Base-by-base conservation (phyloP, 2,888 invertebrate species). In the Meghimatium bilineatum region DNA sequence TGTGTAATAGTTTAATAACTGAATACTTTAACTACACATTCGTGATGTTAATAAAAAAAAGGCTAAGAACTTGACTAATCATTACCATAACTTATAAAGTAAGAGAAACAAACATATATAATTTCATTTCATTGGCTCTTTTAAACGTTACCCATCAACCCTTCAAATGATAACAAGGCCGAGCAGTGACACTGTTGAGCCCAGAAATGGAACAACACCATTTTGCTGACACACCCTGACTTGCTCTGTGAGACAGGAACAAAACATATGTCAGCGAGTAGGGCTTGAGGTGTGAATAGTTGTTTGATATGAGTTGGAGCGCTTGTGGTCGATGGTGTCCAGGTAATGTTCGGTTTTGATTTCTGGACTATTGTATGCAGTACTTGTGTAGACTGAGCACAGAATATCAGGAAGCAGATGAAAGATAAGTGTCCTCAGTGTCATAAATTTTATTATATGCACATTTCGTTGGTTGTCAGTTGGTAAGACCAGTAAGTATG, bases 221-320 rank as follows among this genome's bases (percentile, higher is more conserved):
- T 75, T 56, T 80, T 74, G 74, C 67, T 71, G 76, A 80, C 80
- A 52, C 63, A 69, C 63, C 84, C 76, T 44, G 72, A 80, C 84
- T 84, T 80, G 84, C 84, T 80, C 84, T 84, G 84, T 80, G 84
- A 80, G 84, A 84, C 84, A 82, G 72, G 84, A 80, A 84, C 77
- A 84, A 84, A 84, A 84, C 49, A 80, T 74, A 52, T 66, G 63
- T 84, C 80, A 84, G 52, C 84, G 26, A 75, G 23, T 63, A 52
- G 26, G 44, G 77, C 83, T 77, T 60, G 81, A 38, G 32, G 60
- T 26, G 74, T 63, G 74, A 38, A 63, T 36, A 60, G 38, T 60
- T 20, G 52, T 63, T 81, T 52, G 71, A 20, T 36, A 38, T 14
- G 60, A 36, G 38, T 80, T 80, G 80, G 17, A 67, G 67, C 79